phyloP scores from a whole-genome alignment of 2,888 invertebrate genomes.

The Aphodius sticticus region DNA sequence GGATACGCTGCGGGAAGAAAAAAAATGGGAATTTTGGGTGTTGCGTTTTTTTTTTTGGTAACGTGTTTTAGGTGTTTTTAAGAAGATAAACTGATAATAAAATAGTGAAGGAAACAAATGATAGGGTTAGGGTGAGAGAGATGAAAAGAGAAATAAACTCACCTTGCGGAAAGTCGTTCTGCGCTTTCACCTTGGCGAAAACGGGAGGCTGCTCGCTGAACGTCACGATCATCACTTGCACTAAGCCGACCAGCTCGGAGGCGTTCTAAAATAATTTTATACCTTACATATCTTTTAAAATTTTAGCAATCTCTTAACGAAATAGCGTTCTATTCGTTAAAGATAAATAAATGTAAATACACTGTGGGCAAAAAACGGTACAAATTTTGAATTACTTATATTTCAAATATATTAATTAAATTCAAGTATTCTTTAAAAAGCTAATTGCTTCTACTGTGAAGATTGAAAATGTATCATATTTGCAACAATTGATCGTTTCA shows the following conservation, averaged over 20 bases:
- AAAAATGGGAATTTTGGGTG: not conserved
- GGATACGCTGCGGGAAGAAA: constrained; percentile 59
- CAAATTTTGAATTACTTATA: too few relatives aligned
- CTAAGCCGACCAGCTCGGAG: constrained; percentile 87
- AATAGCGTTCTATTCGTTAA: too few relatives aligned
- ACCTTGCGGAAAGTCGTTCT: constrained; percentile 27
- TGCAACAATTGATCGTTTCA: not conserved
- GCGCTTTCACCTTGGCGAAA: constrained; percentile 74
- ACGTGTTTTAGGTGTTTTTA: too few relatives aligned
- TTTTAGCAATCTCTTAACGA: too few relatives aligned
- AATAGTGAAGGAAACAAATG: not conserved
- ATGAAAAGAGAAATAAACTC: too few relatives aligned
- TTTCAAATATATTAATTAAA: constrained; percentile 16
- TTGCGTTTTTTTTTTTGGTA: not conserved
- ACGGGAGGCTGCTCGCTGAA: constrained; percentile 98
- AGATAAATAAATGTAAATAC: too few relatives aligned
- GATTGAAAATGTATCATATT: too few relatives aligned
- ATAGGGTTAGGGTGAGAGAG: too few relatives aligned
- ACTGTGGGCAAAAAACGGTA: constrained; percentile 7
- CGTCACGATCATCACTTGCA: constrained; percentile 89
- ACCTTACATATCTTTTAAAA: too few relatives aligned
- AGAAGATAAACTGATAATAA: too few relatives aligned
- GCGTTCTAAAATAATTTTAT: constrained; percentile 68
- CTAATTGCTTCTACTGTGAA: too few relatives aligned
- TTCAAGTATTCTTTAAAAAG: not conserved